These are phyloP conservation scores for Phocides pigmalion DNA, from an alignment of 1,140 invertebrate species.

Conservation along the genomic window DNA sequence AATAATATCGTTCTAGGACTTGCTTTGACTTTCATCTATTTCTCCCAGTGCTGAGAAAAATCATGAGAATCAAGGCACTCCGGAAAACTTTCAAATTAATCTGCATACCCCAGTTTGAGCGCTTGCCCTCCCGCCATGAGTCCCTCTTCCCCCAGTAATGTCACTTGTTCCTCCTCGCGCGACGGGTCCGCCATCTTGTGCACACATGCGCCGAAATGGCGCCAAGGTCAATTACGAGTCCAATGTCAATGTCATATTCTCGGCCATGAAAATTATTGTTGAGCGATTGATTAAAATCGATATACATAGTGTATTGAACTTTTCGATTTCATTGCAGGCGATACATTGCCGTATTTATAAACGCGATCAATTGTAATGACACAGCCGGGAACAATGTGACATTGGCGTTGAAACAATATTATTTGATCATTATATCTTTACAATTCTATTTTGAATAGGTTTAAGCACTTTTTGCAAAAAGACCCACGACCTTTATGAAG, in stretches of 20 bases:
- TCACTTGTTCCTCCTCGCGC: conserved; percentile 96
- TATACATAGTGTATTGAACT: conserved; percentile 5
- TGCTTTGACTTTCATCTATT: conserved; percentile 65
- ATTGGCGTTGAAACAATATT: conserved; percentile 42
- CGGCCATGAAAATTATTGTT: background rate
- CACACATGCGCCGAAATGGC: conserved; percentile 77
- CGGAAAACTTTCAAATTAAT: conserved; percentile 63
- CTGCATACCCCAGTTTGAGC: conserved; percentile 92
- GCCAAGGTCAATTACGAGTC: conserved; percentile 65
- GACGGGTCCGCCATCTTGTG: conserved; percentile 95
- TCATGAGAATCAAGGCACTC: conserved; percentile 60
- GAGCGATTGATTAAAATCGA: conserved; percentile 14
- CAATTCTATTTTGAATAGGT: conserved; percentile 11
- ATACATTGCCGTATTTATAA: conserved; percentile 8
- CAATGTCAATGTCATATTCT: conserved; percentile 65
- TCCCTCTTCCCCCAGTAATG: conserved; percentile 96
- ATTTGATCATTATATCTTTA: conserved; percentile 17
- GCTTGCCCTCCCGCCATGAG: conserved; percentile 95
- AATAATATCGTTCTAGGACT: conserved; percentile 81
- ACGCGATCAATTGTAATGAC: conserved; percentile 3
- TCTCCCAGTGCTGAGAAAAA: conserved; percentile 29
- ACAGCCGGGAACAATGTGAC: conserved; percentile 41
- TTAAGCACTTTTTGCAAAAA: conserved; percentile 42
- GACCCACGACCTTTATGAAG: conserved; percentile 64
- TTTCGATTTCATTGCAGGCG: conserved; percentile 9